phyloP scores from a whole-genome alignment of 2,113 vertebrate species.

The Lonchura striata region DNA sequence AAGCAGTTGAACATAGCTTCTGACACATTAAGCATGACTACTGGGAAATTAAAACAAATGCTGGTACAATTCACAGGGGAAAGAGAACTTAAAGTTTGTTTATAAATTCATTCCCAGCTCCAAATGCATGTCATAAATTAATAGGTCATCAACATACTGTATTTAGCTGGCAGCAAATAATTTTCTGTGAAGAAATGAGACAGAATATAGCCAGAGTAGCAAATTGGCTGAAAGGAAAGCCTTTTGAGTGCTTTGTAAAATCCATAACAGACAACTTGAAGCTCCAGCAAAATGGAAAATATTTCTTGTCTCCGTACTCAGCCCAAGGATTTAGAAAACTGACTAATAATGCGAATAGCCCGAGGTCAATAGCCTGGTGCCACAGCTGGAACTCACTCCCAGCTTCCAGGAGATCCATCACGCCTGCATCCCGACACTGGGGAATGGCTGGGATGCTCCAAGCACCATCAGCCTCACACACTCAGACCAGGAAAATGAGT shows the following conservation, averaged over 20 bases:
- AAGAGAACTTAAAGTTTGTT: slow-evolving; percentile 47
- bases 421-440: neutral
- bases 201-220: neutral
- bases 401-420: slow-evolving; percentile 33
- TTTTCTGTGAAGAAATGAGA: neutral
- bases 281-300: slow-evolving; percentile 50
- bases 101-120: slow-evolving; percentile 46
- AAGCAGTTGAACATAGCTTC: slow-evolving; percentile 8
- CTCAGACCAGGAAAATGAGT: neutral
- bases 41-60: slow-evolving; percentile 53
- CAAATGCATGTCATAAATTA: slow-evolving; percentile 62
- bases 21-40: slow-evolving; percentile 43
- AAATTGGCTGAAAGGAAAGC: neutral
- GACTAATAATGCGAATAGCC: slow-evolving; percentile 73
- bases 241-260: neutral
- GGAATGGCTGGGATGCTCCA: neutral
- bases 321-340: slow-evolving; percentile 61
- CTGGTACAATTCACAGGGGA: slow-evolving; percentile 6
- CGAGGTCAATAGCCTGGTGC: slow-evolving; percentile 67
- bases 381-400: slow-evolving; percentile 4
- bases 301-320: neutral
- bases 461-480: neutral
- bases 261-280: neutral
- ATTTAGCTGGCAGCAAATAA: slow-evolving; percentile 37
- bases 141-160: slow-evolving; percentile 18